Conservation (phyloP, 2,888 invertebrate genomes). For the Leptothorax acervorum region DNA sequence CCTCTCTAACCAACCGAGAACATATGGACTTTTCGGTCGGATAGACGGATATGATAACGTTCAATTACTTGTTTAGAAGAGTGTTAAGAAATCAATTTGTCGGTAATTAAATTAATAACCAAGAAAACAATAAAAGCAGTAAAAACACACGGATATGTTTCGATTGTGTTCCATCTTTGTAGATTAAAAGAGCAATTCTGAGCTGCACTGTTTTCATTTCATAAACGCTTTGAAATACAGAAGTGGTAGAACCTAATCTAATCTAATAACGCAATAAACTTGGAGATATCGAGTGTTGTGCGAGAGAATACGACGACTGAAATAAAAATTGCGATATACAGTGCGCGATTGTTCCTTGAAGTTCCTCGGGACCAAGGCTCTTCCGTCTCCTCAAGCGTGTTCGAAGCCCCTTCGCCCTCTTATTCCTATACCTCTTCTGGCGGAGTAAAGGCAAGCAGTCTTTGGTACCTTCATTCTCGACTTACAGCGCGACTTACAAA, state of each 20-base stretch:
- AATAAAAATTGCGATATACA: conserved; percentile 38
- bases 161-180: background rate
- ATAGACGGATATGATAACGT: background rate
- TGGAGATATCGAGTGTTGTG: background rate
- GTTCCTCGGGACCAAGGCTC: conserved; percentile 33
- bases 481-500: conserved; percentile 64
- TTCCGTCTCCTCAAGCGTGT: conserved; percentile 39
- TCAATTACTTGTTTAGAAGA: conserved; percentile 19
- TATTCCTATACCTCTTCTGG: conserved; percentile 34
- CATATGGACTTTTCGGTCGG: background rate
- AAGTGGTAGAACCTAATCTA: conserved; percentile 18
- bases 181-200: background rate
- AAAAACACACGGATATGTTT: background rate
- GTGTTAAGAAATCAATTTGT: background rate
- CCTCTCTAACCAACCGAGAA: background rate
- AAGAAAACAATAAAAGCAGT: background rate
- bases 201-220: conserved; percentile 23
- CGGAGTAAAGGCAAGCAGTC: conserved; percentile 39
- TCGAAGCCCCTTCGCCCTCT: conserved; percentile 24
- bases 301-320: conserved; percentile 21
- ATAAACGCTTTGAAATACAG: background rate
- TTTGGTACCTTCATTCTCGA: conserved; percentile 59
- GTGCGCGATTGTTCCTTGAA: conserved; percentile 48
- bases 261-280: conserved; percentile 43
- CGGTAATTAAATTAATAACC: background rate